Evolutionary conservation across 2,113 vertebrate genomes (phyloP), one percentile per base, ranked within the genome.

Genomic region (Oryzias javanicus): DNA sequence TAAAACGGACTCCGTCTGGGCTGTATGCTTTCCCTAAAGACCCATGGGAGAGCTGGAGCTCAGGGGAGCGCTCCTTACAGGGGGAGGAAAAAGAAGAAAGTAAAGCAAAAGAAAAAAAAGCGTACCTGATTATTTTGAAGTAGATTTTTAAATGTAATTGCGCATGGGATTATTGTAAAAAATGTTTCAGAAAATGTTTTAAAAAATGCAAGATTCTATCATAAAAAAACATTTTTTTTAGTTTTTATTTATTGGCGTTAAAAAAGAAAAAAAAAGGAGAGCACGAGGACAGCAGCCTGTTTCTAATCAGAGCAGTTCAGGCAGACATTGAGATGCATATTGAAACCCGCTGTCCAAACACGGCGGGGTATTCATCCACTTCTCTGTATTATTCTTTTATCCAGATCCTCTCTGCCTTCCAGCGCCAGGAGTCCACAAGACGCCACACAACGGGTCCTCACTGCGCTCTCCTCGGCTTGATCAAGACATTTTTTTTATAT

Each of bases 391-490:
- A 65, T 84, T 81, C 70, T 75, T 35, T 71, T 45, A 78, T 82
- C 76, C 71, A 88, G 82, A 83, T 88, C 82, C 78, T 81, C 86
- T 81, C 78, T 78, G 83, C 82, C 87, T 85, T 80, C 84, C 94
- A 98, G 95, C 91, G 91, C 95, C 88, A 94, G 95, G 91, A 92
- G 92, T 92, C 94, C 94, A 88, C 93, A 92, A 93, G 95, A 97
- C 89, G 94, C 93, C 84, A 92, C 95, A 88, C 92, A 94, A 80
- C 92, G 94, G 88, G 94, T 97, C 92, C 95, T 98, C 85, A 93
- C 95, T 72, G 94, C 94, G 69, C 94, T 98, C 78, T 93, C 96
- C 80, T 95, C 95, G 14, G 95, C 95, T 91, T 98, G 94, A 98
- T 91, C 85, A 84, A 90, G 88, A 90, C 77, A 49, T 76, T 84